Conservation (phyloP, 2,888 invertebrate species). For the Coleophora flavipennella region DNA sequence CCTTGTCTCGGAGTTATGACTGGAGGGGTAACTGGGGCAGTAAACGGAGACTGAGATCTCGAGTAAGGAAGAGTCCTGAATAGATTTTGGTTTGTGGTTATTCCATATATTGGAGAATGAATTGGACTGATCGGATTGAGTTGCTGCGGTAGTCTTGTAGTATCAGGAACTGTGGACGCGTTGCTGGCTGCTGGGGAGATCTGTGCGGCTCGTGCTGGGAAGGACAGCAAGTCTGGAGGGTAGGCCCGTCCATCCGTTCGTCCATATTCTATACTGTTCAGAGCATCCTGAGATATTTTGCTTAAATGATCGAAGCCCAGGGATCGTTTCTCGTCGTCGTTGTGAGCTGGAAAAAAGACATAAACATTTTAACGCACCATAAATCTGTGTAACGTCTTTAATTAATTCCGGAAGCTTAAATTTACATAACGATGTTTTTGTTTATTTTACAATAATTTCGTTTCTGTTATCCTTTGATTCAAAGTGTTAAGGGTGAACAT, state of each 20-base stretch:
- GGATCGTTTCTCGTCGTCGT: conserved; percentile 80
- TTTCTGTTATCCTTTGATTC: neutral
- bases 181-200: conserved; percentile 87
- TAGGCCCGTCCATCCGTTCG: conserved; percentile 75
- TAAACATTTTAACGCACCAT: conserved; percentile 1
- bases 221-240: conserved; percentile 87
- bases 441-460: conserved; percentile 5
- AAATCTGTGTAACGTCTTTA: conserved; percentile 3
- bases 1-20: conserved; percentile 83
- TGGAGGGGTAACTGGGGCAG: conserved; percentile 74
- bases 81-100: conserved; percentile 73
- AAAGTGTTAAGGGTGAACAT: too few species aligned
- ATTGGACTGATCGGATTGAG: conserved; percentile 77
- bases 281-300: conserved; percentile 67
- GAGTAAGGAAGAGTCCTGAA: conserved; percentile 89
- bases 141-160: conserved; percentile 74
- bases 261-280: conserved; percentile 64
- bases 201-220: conserved; percentile 79
- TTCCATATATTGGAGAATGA: conserved; percentile 77
- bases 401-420: conserved; percentile 6
- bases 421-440: conserved; percentile 9
- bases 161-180: conserved; percentile 85
- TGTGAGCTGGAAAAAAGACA: conserved; percentile 61
- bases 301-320: conserved; percentile 76
- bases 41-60: conserved; percentile 82